These are phyloP conservation scores for Bacillus rossius DNA, from an alignment of 1,140 invertebrate genomes.

Conservation along the genomic window DNA sequence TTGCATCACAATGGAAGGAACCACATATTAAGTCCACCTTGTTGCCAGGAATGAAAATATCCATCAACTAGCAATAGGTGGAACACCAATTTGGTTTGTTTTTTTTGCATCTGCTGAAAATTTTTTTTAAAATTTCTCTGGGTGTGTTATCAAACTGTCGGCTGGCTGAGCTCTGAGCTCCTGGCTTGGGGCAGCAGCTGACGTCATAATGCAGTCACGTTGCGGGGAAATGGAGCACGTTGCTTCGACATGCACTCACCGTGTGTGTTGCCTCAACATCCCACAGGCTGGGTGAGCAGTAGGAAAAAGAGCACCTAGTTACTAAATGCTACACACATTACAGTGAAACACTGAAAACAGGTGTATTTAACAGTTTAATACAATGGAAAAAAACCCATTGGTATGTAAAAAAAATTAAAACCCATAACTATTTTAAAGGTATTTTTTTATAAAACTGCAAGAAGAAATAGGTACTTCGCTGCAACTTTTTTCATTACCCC, in stretches of 20 bases:
- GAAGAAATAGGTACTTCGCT: not conserved
- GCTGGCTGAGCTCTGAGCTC: not conserved
- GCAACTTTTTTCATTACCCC: not conserved
- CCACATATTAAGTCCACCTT: no score
- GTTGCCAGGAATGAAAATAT: no score
- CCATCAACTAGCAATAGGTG: no score
- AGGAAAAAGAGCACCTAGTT: not conserved
- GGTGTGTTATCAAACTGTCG: not conserved
- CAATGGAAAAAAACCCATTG: not conserved
- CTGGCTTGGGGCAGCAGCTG: not conserved
- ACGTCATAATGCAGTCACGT: not conserved
- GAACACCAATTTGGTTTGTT: no score
- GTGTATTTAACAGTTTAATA: not conserved
- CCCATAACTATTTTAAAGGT: not conserved
- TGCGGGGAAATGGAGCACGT: not conserved
- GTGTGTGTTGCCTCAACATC: slow-evolving; percentile 12
- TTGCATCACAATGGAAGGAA: no score
- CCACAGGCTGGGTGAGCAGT: slow-evolving; percentile 10
- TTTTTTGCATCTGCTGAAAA: not conserved
- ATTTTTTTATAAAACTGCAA: not conserved
- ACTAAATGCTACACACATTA: not conserved
- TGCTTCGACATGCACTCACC: slow-evolving; percentile 10
- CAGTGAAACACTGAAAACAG: not conserved
- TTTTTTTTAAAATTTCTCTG: not conserved
- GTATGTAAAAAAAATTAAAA: not conserved